Evolutionary conservation across 2,113 vertebrate species (phyloP).

Genomic region (Semicossyphus pulcher): DNA sequence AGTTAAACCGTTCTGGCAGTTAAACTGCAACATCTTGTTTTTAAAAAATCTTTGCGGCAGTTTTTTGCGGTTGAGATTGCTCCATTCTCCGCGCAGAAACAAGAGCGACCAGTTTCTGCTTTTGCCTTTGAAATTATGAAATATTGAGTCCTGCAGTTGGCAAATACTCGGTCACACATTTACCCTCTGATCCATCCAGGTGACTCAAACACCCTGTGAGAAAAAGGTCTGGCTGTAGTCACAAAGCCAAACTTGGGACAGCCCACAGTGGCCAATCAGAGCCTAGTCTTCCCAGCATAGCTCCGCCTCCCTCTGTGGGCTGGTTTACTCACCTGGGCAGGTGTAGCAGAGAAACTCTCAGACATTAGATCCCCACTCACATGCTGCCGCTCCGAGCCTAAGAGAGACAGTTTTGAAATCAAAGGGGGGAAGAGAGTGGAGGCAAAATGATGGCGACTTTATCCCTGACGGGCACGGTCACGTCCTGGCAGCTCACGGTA

Average conservation of each 20-base stretch:
- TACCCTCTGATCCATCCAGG: conserved; percentile 17
- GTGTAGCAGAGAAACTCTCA: conserved; percentile 58
- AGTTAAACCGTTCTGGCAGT: no score
- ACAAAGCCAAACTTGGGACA: not conserved
- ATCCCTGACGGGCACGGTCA: conserved; percentile 75
- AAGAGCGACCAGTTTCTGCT: conserved; percentile 16
- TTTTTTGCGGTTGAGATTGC: not conserved
- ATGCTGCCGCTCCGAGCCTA: not conserved
- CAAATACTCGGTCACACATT: conserved; percentile 22
- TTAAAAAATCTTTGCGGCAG: not conserved
- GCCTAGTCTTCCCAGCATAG: not conserved
- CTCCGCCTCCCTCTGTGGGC: conserved; percentile 52
- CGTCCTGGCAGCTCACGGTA: conserved; percentile 82
- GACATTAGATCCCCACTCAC: conserved; percentile 10
- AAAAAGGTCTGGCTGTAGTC: conserved; percentile 3
- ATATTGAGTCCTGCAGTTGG: conserved; percentile 8
- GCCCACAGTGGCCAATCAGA: conserved; percentile 57
- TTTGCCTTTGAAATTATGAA: conserved; percentile 14
- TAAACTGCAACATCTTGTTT: not conserved
- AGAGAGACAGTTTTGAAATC: conserved; percentile 33
- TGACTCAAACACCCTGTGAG: conserved; percentile 18
- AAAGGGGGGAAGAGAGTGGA: conserved; percentile 28
- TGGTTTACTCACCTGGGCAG: conserved; percentile 71
- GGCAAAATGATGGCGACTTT: conserved; percentile 83
- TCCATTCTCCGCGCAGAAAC: not conserved